Evolutionary conservation across 1,140 invertebrate genomes (phyloP).

Genomic region (Lordiphosa collinella): DNA sequence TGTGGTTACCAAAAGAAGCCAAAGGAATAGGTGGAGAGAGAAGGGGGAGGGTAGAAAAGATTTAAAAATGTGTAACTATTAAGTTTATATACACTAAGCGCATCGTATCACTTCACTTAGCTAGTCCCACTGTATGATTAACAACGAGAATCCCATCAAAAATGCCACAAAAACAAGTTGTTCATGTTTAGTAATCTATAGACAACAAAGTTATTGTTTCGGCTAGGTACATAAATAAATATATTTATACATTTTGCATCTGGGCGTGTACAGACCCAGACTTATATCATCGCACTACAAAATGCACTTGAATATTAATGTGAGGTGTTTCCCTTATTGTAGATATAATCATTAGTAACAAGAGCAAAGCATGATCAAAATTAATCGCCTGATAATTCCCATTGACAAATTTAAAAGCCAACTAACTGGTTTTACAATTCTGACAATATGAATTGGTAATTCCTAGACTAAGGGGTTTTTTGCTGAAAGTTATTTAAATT

Average conservation of each 20-base stretch:
- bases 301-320: background rate
- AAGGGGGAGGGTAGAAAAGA: slow-evolving; percentile 1
- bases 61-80: slow-evolving; percentile 14
- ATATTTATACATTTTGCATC: background rate
- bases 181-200: background rate
- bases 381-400: slow-evolving; percentile 20
- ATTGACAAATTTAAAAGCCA: background rate
- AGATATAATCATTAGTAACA: background rate
- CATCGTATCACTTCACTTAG: background rate
- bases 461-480: background rate
- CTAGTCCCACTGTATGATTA: slow-evolving; percentile 1
- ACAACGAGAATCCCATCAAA: background rate
- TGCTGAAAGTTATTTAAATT: no score
- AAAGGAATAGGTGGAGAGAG: slow-evolving; percentile 11
- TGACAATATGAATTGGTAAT: background rate
- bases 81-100: background rate
- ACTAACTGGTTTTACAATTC: background rate
- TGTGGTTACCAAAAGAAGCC: slow-evolving; percentile 27
- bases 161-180: slow-evolving; percentile 1
- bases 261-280: background rate
- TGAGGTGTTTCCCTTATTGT: slow-evolving; percentile 12
- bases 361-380: background rate
- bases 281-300: background rate
- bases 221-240: slow-evolving; percentile 1
- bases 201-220: background rate